A percentile compares a stretch with the other conserved stretches of the same genome.
Evolutionary conservation across 2,113 vertebrate genomes (phyloP).

Genomic region (Nothobranchius furzeri): DNA sequence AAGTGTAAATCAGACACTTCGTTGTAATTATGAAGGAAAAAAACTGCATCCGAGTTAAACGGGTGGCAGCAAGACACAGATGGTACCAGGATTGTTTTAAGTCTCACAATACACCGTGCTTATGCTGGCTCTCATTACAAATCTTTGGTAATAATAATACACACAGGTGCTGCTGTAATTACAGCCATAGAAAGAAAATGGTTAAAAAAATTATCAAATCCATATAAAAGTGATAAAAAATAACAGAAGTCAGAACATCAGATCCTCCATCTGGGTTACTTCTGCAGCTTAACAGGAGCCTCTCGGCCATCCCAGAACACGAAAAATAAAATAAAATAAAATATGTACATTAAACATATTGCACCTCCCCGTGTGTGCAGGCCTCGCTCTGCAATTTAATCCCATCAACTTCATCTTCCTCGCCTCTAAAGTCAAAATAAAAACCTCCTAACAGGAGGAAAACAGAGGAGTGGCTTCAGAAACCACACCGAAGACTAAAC

Average conservation of each 20-base stretch:
- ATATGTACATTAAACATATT: slow-evolving; percentile 5
- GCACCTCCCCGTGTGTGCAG: slow-evolving; percentile 12
- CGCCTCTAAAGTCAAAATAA: not conserved
- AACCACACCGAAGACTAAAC: slow-evolving; percentile 24
- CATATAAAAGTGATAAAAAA: slow-evolving; percentile 81
- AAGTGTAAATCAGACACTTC: slow-evolving; percentile 28
- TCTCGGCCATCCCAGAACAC: slow-evolving; percentile 1
- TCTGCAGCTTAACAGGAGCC: slow-evolving; percentile 1
- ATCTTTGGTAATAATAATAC: slow-evolving; percentile 57
- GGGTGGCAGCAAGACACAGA: slow-evolving; percentile 26
- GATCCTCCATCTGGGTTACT: slow-evolving; percentile 1
- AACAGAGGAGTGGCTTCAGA: not conserved
- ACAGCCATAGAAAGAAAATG: slow-evolving; percentile 42
- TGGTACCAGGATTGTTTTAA: slow-evolving; percentile 43
- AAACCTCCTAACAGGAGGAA: slow-evolving; percentile 2
- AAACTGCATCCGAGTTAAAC: slow-evolving; percentile 37
- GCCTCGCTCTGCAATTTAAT: not conserved
- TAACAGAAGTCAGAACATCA: slow-evolving; percentile 31
- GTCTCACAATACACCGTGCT: slow-evolving; percentile 42
- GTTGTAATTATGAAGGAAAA: not conserved
- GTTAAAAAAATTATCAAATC: slow-evolving; percentile 43
- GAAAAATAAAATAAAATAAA: slow-evolving; percentile 1
- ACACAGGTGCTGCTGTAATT: slow-evolving; percentile 40
- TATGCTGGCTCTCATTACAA: slow-evolving; percentile 34
- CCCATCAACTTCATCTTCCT: slow-evolving; percentile 6